phyloP scores from a whole-genome alignment of 2,797 vertebrate genomes.

The Pempheris klunzingeri region DNA sequence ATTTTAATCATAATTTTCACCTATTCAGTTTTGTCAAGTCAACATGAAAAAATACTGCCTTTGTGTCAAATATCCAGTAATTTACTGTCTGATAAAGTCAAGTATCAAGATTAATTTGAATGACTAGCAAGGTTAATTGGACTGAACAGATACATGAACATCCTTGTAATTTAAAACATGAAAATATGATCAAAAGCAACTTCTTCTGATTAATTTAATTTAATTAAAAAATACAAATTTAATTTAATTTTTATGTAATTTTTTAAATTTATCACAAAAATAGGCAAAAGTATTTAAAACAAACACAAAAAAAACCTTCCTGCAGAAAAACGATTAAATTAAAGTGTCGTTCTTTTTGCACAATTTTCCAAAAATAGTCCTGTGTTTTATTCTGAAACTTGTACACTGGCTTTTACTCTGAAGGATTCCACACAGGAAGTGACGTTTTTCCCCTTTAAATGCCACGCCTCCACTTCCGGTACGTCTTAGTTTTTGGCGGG shows the following conservation, averaged over 20 bases:
- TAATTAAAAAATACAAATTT: too few relatives aligned
- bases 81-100: constrained; percentile 1
- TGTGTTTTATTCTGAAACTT: neutral
- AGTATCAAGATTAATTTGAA: neutral
- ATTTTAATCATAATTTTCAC: too few relatives aligned
- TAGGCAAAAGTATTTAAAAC: too few relatives aligned
- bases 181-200: neutral
- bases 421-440: constrained; percentile 28
- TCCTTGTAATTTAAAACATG: neutral
- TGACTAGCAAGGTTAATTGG: neutral
- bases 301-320: too few relatives aligned
- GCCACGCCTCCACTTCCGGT: too few relatives aligned
- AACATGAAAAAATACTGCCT: too few relatives aligned
- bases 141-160: constrained; percentile 12
- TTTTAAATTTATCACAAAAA: too few relatives aligned
- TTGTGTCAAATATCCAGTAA: too few relatives aligned
- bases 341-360: neutral
- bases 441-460: neutral
- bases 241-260: too few relatives aligned
- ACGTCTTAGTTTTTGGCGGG: neutral
- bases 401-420: constrained; percentile 67
- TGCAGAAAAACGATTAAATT: neutral
- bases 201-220: neutral
- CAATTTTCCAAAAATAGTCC: neutral
- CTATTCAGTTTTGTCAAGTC: too few relatives aligned